Evolutionary conservation across 2,113 vertebrate genomes (phyloP), one percentile per base, ranked within the genome.

Genomic region (Cheirogaleus medius): DNA sequence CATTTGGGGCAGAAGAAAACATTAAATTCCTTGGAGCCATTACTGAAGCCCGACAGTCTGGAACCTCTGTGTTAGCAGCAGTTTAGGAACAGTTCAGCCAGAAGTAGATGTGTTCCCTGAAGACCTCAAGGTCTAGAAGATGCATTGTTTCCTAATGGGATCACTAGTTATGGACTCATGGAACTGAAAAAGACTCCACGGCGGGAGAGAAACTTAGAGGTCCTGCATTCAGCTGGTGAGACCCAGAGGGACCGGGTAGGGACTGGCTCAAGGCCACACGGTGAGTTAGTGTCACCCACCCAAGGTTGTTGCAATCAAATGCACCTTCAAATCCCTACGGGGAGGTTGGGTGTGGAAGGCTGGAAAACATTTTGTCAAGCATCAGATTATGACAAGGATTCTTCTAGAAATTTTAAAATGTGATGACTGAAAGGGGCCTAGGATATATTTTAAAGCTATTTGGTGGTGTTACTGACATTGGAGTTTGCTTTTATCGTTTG

Each of bases 1-100:
- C 85, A 60, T 74, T 68, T 34, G 39, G 74, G 60, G 49, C 60
- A 74, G 69, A 92, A 89, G 76, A 86, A 89, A 97, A 60, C 39
- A 89, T 25, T 37, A 78, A 94, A 80, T 76, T 94, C 76, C 64
- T 82, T 76, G 23, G 76, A 92, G 76, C 52, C 37, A 32, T 74
- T 82, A 49, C 3, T 23, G 54, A 94, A 58, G 56, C 54, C 42
- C 68, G 69, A 42, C 60, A 78, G 47, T 73, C 47, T 21, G 56
- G 66, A 89, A 81, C 32, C 15, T 92, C 81, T 76, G 39, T 54
- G 44, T 68, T 60, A 95, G 69, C 32, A 34, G 60, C 56, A 64
- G 29, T 52, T 96, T 69, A 74, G 87, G 27, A 60, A 56, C 8
- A 63, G 73, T 56, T 92, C n/a, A 73, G 91, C 66, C 96, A 84